phyloP scores from a whole-genome alignment of 2,797 vertebrate species.

The Chelonia mydas region DNA sequence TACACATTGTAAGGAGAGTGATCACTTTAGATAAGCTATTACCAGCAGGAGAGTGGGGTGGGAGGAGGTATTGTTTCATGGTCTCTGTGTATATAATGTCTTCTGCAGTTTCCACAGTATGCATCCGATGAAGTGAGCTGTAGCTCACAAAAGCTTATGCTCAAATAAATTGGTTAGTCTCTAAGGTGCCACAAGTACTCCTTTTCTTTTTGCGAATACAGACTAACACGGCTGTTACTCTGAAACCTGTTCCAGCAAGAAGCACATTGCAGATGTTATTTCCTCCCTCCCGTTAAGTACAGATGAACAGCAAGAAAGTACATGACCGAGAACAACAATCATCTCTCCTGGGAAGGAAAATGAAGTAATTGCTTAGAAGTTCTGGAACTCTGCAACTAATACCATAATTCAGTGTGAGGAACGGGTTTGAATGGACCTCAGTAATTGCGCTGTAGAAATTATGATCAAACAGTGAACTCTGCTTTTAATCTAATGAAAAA shows the following conservation, averaged over 20 bases:
- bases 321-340: neutral
- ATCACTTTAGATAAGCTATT: too few species aligned
- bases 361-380: neutral
- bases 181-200: too few species aligned
- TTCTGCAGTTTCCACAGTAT: too few species aligned
- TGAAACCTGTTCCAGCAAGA: constrained; percentile 7
- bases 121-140: too few species aligned
- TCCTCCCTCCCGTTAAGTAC: neutral
- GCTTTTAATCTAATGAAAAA: constrained; percentile 16
- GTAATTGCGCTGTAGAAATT: neutral
- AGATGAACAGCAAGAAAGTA: neutral
- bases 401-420: neutral
- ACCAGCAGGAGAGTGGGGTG: too few species aligned
- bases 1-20: too few species aligned
- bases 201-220: too few species aligned
- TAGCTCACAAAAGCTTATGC: too few species aligned
- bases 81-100: too few species aligned
- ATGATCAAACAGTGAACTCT: constrained; percentile 13
- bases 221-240: too few species aligned
- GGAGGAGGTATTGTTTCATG: too few species aligned
- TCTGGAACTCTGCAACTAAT: neutral
- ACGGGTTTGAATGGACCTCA: neutral
- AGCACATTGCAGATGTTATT: neutral
- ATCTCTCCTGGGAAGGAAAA: rapidly evolving
- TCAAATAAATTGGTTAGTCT: too few species aligned